A percentile compares a stretch with the other conserved stretches of the same genome.
phyloP scores from a whole-genome alignment of 2,113 vertebrate genomes.

The Paedocypris sp. region DNA sequence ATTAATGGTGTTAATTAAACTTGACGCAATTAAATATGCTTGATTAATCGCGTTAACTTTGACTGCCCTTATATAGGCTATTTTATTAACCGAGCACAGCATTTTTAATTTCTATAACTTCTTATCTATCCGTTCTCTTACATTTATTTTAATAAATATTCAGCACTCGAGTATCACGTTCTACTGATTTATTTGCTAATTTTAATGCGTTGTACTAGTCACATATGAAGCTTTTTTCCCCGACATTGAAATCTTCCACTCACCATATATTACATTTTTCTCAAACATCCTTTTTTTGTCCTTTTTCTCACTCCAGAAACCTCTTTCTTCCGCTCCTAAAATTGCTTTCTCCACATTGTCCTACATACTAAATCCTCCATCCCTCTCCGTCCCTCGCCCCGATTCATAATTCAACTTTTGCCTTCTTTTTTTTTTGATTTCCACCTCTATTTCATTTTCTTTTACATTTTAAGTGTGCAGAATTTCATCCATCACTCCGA shows the following conservation, averaged over 20 bases:
- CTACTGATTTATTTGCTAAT: too few relatives aligned
- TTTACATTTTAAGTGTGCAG: not conserved
- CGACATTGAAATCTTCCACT: not conserved
- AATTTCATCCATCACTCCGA: not conserved
- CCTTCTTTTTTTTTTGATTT: not conserved
- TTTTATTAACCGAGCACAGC: too few relatives aligned
- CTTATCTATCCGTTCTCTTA: too few relatives aligned
- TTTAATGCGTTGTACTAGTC: too few relatives aligned
- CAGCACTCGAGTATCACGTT: too few relatives aligned
- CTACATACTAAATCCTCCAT: slow-evolving; percentile 5
- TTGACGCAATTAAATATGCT: too few relatives aligned
- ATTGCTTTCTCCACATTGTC: slow-evolving; percentile 5
- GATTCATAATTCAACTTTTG: slow-evolving; percentile 11
- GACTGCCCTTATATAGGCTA: too few relatives aligned
- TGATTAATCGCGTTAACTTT: too few relatives aligned
- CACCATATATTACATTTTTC: not conserved
- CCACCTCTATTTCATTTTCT: not conserved
- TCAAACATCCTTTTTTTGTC: not conserved
- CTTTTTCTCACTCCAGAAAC: not conserved
- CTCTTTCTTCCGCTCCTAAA: not conserved
- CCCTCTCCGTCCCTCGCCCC: not conserved
- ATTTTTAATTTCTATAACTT: too few relatives aligned
- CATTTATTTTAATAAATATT: too few relatives aligned
- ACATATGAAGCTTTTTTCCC: too few relatives aligned
- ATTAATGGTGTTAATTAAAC: too few relatives aligned